Evolutionary conservation across 2,888 invertebrate species (phyloP).

Genomic region (Hydrotaea cyrtoneurina): DNA sequence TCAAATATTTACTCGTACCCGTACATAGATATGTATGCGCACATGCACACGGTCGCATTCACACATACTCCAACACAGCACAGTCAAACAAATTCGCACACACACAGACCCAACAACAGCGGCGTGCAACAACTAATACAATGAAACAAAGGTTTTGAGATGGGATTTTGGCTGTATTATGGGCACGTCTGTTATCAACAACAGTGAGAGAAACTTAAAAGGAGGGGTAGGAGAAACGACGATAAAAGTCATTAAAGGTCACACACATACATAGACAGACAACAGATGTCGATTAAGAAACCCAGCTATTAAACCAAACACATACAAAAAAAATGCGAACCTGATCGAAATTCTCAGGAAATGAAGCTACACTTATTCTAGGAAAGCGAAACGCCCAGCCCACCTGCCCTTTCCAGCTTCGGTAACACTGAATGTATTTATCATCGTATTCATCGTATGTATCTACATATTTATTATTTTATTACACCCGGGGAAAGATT

Average conservation of each 20-base stretch:
- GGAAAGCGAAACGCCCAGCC: neutral
- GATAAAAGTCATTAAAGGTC: conserved; percentile 22
- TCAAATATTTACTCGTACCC: conserved; percentile 9
- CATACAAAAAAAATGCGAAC: neutral
- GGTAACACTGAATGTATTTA: too few relatives aligned
- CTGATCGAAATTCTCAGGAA: conserved; percentile 24
- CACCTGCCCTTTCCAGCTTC: neutral
- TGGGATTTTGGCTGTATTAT: conserved; percentile 23
- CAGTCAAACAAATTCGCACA: too few relatives aligned
- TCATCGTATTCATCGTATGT: too few relatives aligned
- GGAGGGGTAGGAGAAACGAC: neutral
- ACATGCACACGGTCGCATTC: neutral
- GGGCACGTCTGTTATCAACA: neutral
- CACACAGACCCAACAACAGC: conserved; percentile 1
- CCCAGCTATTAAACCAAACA: too few relatives aligned
- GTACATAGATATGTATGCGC: conserved; percentile 25
- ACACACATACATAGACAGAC: neutral
- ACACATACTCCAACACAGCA: neutral
- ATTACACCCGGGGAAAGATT: too few relatives aligned
- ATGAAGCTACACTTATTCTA: neutral
- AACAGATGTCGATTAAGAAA: neutral
- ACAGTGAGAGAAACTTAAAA: neutral
- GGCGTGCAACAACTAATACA: neutral
- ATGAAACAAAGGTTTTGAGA: conserved; percentile 23
- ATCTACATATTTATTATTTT: too few relatives aligned